Conservation (phyloP, 2,113 vertebrate species). For the Colinus virginianus region DNA sequence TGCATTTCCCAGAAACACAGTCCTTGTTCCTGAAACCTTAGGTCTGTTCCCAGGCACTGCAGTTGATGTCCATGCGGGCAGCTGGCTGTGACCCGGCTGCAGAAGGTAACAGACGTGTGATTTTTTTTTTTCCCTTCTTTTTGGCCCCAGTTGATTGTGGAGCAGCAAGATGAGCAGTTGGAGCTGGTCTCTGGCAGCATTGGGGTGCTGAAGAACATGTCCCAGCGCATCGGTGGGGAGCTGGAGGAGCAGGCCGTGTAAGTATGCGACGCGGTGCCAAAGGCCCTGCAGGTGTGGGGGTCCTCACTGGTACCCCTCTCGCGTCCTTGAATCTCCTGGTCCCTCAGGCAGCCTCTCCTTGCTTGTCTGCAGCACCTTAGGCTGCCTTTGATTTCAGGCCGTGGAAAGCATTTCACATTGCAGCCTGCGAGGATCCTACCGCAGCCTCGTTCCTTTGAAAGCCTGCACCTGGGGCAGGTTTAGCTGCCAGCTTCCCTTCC, state of each 20-base stretch:
- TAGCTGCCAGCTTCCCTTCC: not conserved
- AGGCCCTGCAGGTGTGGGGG: not conserved
- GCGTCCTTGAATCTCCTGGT: not conserved
- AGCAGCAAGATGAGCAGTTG: conserved; percentile 96
- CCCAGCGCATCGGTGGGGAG: conserved; percentile 95
- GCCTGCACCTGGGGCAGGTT: not conserved
- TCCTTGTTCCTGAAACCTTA: conserved; percentile 18
- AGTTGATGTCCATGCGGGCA: not conserved
- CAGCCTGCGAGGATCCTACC: not conserved
- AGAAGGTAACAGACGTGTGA: conserved; percentile 41
- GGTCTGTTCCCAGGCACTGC: conserved; percentile 43
- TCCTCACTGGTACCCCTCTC: not conserved
- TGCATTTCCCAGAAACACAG: not conserved
- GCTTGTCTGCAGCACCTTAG: not conserved
- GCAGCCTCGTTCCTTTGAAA: accelerated
- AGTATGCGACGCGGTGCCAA: conserved; percentile 45
- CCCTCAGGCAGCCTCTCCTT: not conserved
- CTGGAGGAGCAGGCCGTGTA: conserved; percentile 97
- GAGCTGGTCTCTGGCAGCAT: conserved; percentile 98
- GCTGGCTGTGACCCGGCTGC: conserved; percentile 14
- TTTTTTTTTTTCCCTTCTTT: conserved; percentile 59
- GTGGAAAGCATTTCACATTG: not conserved
- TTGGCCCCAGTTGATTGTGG: conserved; percentile 88
- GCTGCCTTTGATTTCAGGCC: not conserved
- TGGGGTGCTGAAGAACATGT: conserved; percentile 98